Percentiles rank a stretch among this genome's conserved stretches.
phyloP scores from a whole-genome alignment of 2,113 vertebrate genomes.

The Chionodraco myersi region DNA sequence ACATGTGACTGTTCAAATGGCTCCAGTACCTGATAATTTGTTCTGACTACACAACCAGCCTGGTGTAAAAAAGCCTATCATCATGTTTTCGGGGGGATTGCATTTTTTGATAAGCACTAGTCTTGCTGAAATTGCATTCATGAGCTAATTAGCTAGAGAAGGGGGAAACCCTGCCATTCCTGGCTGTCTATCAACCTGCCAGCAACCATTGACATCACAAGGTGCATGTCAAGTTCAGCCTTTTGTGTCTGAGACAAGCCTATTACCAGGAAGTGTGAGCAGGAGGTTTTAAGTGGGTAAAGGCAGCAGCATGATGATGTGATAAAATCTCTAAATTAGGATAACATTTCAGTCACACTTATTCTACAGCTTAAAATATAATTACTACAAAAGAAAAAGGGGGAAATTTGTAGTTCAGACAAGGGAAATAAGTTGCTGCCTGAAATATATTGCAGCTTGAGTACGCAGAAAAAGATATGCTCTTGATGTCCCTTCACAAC shows the following conservation, averaged over 20 bases:
- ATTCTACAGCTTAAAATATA: constrained; percentile 28
- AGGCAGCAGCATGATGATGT: constrained; percentile 73
- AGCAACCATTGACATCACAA: constrained; percentile 87
- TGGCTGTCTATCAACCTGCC: constrained; percentile 88
- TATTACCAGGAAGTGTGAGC: constrained; percentile 82
- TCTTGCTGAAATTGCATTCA: constrained; percentile 84
- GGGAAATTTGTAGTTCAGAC: constrained; percentile 32
- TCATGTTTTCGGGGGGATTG: constrained; percentile 68
- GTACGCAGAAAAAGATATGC: constrained; percentile 31
- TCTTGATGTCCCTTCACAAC: constrained; percentile 64
- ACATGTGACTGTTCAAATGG: constrained; percentile 45
- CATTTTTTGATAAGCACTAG: constrained; percentile 81
- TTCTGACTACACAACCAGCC: constrained; percentile 66
- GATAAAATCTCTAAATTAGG: constrained; percentile 65
- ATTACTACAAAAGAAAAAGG: constrained; percentile 34
- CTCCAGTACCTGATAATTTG: constrained; percentile 63
- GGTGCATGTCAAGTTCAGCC: constrained; percentile 88
- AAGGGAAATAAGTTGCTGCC: constrained; percentile 25
- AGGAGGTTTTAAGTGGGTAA: constrained; percentile 67
- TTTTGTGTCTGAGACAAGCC: constrained; percentile 86
- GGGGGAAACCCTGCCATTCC: constrained; percentile 84
- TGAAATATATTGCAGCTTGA: constrained; percentile 30
- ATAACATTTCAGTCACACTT: constrained; percentile 8
- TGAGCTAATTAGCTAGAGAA: constrained; percentile 90
- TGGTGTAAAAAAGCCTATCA: constrained; percentile 60